Base-by-base conservation (phyloP, 35 echinoderm and acorn worm genomes). In the Acanthaster planci region DNA sequence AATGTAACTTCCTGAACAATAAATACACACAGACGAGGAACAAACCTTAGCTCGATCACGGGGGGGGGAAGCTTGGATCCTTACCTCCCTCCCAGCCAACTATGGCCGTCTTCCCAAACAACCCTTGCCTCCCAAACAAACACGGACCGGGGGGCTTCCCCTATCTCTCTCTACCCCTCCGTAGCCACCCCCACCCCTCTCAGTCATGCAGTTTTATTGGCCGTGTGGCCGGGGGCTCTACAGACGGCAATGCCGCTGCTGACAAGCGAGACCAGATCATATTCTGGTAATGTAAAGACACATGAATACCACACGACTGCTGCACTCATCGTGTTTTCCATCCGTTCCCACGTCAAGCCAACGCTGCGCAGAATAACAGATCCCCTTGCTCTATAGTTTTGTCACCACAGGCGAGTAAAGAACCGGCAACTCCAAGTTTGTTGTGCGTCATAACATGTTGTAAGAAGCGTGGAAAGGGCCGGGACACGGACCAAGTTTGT, bases 391-490 rank as follows among this genome's bases (percentile, higher is more conserved):
- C 12, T 72, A 72, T 72, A 72, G 64, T 72, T 72, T 72, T 72
- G 64, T 72, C 64, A 72, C 64, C 64, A 72, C 64, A 34, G 64
- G 64, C 64, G 64, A 72, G 64, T 72, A 72, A 72, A 72, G 64
- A 72, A 29, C 22, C 34, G 64, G 64, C 26, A 72, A 72, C 64
- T 72, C 34, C 26, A 72, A 72, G 64, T 72, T 72, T 72, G 64
- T 72, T 72, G 34, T 72, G 30, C 64, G 64, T 72, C 64, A 72
- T 31, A 72, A 72, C 64, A 72, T 72, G 64, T 72, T 72, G 23
- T 72, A 72, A 72, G 64, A 72, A 72, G 64, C 64, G 64, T 29
- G 30, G 64, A 72, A 72, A 72, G 64, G 23, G n/a, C 64, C 18
- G 64, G 64, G 64, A 72, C 64, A 72, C 64, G 64, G 64, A 26